These are phyloP conservation scores for Ophthalmotilapia sp. DNA, from an alignment of 2,113 vertebrate genomes.

Conservation along the genomic window DNA sequence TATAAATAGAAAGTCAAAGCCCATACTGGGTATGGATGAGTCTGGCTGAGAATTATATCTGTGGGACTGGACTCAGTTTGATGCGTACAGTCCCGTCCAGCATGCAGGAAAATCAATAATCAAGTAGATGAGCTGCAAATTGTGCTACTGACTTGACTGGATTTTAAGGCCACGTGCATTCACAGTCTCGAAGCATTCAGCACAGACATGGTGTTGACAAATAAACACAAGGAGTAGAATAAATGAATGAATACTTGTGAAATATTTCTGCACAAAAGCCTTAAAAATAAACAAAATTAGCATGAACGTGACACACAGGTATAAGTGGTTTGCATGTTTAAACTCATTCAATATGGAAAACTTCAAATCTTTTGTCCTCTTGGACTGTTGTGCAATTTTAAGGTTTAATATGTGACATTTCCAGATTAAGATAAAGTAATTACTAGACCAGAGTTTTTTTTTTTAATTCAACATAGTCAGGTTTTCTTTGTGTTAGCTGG, in stretches of 20 bases:
- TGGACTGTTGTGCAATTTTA: not conserved
- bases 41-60: constrained; percentile 1
- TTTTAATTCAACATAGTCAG: not conserved
- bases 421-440: not conserved
- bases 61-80: not conserved
- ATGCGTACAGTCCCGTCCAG: not conserved
- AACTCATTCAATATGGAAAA: not conserved
- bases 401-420: not conserved
- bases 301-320: not conserved
- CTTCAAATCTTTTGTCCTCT: not conserved
- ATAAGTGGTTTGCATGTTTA: not conserved
- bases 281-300: not conserved
- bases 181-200: not conserved
- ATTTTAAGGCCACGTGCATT: constrained; percentile 6
- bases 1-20: not conserved
- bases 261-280: not conserved
- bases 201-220: not conserved
- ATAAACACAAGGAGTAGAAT: not conserved
- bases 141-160: not conserved
- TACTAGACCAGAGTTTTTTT: not conserved
- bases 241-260: not conserved
- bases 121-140: not conserved
- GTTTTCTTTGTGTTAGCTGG: not conserved
- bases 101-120: constrained; percentile 4
- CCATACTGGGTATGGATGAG: not conserved